These are phyloP conservation scores for Trogon surrucura DNA, from an alignment of 2,113 vertebrate genomes.

Conservation along the genomic window DNA sequence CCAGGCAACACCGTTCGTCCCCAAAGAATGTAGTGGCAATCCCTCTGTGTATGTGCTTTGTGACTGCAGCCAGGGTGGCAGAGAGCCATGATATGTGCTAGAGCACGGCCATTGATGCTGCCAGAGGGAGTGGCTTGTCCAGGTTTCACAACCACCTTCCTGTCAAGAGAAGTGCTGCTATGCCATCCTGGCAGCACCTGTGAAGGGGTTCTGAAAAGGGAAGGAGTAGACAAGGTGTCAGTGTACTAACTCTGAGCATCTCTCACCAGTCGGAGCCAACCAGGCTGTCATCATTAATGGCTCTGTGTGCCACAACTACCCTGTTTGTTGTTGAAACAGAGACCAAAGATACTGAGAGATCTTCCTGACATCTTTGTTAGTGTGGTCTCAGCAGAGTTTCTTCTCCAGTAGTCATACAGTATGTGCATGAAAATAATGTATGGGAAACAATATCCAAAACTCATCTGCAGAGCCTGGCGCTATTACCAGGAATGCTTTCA, in stretches of 20 bases:
- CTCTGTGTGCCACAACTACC: not conserved
- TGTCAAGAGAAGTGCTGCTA: not conserved
- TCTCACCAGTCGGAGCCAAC: not conserved
- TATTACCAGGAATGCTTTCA: not conserved
- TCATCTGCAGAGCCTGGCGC: not conserved
- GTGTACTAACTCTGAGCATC: not conserved
- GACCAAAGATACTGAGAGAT: not conserved
- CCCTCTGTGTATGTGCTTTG: not conserved
- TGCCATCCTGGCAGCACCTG: fast-evolving
- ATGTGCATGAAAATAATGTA: not conserved
- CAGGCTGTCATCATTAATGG: not conserved
- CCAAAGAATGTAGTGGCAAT: not conserved
- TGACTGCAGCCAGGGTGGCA: not conserved
- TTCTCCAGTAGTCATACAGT: not conserved
- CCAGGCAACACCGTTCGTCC: fast-evolving
- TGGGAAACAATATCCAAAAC: not conserved
- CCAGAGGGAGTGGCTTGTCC: not conserved
- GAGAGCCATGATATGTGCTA: fast-evolving
- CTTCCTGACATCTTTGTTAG: not conserved
- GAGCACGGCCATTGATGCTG: not conserved
- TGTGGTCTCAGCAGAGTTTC: not conserved
- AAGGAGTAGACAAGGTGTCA: not conserved
- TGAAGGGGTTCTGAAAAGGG: not conserved
- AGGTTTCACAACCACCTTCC: not conserved
- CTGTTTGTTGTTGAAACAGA: not conserved